Evolutionary conservation across 2,797 vertebrate genomes (phyloP).

Genomic region (Acanthurus lineatus): DNA sequence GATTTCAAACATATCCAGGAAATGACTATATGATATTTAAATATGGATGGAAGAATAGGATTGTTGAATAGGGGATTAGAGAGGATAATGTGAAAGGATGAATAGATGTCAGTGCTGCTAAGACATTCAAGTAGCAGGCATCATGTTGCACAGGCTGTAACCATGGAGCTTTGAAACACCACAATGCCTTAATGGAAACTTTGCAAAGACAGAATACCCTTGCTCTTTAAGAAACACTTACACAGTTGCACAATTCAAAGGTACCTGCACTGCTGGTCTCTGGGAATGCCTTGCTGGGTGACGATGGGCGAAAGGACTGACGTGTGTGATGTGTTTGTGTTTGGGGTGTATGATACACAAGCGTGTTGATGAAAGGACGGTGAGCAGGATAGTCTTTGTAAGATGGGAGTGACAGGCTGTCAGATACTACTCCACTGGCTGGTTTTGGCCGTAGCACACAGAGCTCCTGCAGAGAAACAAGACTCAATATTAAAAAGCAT

Average conservation of each 20-base stretch:
- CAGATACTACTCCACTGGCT: slow-evolving; percentile 65
- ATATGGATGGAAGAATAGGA: neutral
- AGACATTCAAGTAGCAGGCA: slow-evolving; percentile 65
- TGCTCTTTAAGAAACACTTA: slow-evolving; percentile 8
- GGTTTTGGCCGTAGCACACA: slow-evolving; percentile 25
- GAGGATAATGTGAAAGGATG: slow-evolving; percentile 41
- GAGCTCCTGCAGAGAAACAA: slow-evolving; percentile 58
- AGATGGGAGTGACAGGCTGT: slow-evolving; percentile 86
- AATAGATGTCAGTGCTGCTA: slow-evolving; percentile 49
- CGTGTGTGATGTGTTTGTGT: slow-evolving; percentile 31
- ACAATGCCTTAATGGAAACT: slow-evolving; percentile 60
- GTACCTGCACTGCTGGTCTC: slow-evolving; percentile 94
- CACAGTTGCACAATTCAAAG: slow-evolving; percentile 11
- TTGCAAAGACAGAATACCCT: slow-evolving; percentile 22
- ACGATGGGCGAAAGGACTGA: slow-evolving; percentile 62
- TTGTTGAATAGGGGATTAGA: neutral
- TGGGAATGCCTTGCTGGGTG: slow-evolving; percentile 89
- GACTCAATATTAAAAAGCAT: slow-evolving; percentile 16
- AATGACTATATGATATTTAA: slow-evolving; percentile 14
- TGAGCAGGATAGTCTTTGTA: slow-evolving; percentile 89
- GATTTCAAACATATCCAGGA: neutral
- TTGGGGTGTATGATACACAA: slow-evolving; percentile 59
- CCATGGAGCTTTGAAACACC: slow-evolving; percentile 78
- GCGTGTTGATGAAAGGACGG: slow-evolving; percentile 88
- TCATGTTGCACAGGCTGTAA: slow-evolving; percentile 78